phyloP scores from a whole-genome alignment of 2,888 invertebrate species.

The Thelaira solivaga region DNA sequence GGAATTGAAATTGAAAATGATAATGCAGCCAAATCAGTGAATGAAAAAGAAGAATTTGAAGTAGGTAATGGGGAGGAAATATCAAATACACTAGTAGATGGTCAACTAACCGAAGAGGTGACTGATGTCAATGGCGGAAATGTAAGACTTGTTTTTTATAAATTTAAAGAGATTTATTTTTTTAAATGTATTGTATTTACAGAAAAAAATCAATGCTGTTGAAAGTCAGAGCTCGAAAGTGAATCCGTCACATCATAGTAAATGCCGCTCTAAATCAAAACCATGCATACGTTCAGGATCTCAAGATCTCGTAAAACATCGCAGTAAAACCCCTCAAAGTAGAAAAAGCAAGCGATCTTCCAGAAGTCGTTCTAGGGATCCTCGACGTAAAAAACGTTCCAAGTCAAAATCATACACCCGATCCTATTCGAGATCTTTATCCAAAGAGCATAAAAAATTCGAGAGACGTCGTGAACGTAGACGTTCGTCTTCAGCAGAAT shows the following conservation, averaged over 20 bases:
- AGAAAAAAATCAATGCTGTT: not conserved
- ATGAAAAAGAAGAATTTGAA: not conserved
- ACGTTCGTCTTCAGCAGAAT: conserved; percentile 50
- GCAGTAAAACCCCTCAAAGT: not conserved
- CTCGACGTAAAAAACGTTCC: conserved; percentile 30
- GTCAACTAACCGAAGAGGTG: conserved; percentile 12
- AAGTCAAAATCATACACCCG: conserved; percentile 27
- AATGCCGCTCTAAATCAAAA: conserved; percentile 13
- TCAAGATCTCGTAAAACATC: not conserved
- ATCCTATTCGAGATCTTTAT: conserved; percentile 40
- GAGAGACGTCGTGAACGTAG: conserved; percentile 31
- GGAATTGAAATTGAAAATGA: not conserved
- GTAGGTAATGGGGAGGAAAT: not conserved
- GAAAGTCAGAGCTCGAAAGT: not conserved
- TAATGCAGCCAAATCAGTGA: not conserved
- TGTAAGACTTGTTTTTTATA: conserved; percentile 17
- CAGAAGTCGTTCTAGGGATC: conserved; percentile 34
- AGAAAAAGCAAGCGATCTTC: not conserved
- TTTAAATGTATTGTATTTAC: not conserved
- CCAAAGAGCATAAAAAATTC: conserved; percentile 10
- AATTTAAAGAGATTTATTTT: not conserved
- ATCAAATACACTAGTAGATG: not conserved
- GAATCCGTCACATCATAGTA: not conserved
- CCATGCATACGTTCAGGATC: not conserved
- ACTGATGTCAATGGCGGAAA: not conserved